Evolutionary conservation across 37 sponge, comb jelly and placozoan species (phyloP), one percentile per base, ranked within the genome.

Genomic region (Beroe forskalii): DNA sequence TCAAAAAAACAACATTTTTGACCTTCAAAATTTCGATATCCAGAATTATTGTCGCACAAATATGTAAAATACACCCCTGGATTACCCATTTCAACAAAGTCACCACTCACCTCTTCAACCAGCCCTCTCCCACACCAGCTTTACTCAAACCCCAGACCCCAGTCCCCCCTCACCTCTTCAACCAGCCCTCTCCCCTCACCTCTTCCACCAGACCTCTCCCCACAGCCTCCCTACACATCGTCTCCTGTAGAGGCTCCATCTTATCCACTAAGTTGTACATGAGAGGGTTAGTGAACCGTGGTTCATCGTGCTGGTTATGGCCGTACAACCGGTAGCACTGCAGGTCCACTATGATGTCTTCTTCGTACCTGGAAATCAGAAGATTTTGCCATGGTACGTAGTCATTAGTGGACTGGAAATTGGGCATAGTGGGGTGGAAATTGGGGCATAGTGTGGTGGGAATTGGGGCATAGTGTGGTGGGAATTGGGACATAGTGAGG

Each of bases 221-320:
- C 1, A 69, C 38, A 32, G 32, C 37, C 35, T 69, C 38, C 1
- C 38, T 32, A 8, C 12, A 32, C 43, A 80, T 43, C 55, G 14
- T 80, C 8, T 80, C 55, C 40, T 80, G 86, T 27, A 80, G n/a
- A 1, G 86, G 86, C 19, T 22, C 9, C 86, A 80, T 2, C 27
- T 41, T 1, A 24, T 80, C 86, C 27, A 80, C 40, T 20, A 44
- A 2, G n/a, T 22, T 43, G 86, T 80, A 80, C 86, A 80, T 80
- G 27, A 48, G 86, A 80, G 86, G 86, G 60, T 80, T 80, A 9
- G 86, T 80, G 33, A 80, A 80, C 1, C 86, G 48, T 4, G 86
- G 86, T 22, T 80, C 86, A 25, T 80, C 86, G 60, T 80, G 86
- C 41, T 80, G 86, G 60, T 80, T 80, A 30, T 80, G 86, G 3